A percentile compares a stretch with the other conserved stretches of the same genome.
Conservation (phyloP, 1,140 invertebrate genomes). For the Steinernema feltiae region DNA sequence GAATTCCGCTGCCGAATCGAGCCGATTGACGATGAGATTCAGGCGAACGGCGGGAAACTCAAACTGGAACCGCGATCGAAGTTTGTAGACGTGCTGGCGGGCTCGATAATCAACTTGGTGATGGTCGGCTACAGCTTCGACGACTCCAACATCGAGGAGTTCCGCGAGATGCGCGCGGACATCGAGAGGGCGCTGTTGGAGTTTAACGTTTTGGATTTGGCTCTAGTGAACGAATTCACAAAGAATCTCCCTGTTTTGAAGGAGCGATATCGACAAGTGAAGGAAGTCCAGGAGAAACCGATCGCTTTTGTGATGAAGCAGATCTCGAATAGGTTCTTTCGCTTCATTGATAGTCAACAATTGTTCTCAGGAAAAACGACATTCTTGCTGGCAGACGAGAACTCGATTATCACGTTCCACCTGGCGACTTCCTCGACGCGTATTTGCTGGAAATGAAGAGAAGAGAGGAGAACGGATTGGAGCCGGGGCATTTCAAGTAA, state of each 20-base stretch:
- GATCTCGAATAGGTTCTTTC: too few species aligned
- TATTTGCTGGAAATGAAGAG: neutral
- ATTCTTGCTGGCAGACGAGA: neutral
- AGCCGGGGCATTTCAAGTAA: neutral
- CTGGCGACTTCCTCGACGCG: neutral
- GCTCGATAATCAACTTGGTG: constrained; percentile 24
- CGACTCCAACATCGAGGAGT: neutral
- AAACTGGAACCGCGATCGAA: constrained; percentile 11
- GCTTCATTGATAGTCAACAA: too few species aligned
- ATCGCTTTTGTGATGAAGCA: too few species aligned
- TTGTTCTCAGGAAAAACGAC: too few species aligned
- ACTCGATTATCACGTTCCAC: neutral
- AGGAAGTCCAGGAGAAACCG: too few species aligned
- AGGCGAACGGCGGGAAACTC: neutral
- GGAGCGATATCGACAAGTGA: too few species aligned
- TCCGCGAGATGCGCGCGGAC: neutral
- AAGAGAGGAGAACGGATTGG: neutral
- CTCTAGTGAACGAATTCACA: too few species aligned
- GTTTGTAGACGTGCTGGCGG: constrained; percentile 25
- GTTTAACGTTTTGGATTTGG: too few species aligned
- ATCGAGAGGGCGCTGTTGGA: too few species aligned
- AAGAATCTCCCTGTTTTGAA: too few species aligned
- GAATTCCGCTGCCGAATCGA: neutral
- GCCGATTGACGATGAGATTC: constrained; percentile 2
- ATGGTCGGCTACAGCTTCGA: constrained; percentile 3